Conservation (phyloP, 1,140 invertebrate species). For the Pseudomyrmex flavicornis region DNA sequence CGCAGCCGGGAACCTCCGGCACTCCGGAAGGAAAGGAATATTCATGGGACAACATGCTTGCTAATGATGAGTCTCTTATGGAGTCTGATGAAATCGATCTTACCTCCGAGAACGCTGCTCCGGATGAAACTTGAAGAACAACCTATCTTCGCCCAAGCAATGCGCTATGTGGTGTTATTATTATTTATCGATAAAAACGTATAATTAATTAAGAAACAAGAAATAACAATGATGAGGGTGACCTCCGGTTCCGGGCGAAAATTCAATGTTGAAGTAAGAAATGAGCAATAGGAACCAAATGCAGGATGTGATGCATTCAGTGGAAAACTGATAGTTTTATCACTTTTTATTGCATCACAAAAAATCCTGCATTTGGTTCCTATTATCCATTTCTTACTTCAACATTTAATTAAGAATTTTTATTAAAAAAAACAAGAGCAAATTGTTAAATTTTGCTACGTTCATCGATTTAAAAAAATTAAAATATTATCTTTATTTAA, state of each 20-base stretch:
- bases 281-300: too few relatives aligned
- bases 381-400: too few relatives aligned
- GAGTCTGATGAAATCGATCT: conserved; percentile 70
- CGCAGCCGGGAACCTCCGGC: conserved; percentile 33
- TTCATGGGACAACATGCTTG: conserved; percentile 55
- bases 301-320: too few relatives aligned
- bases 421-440: too few relatives aligned
- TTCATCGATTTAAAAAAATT: too few relatives aligned
- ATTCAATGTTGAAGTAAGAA: too few relatives aligned
- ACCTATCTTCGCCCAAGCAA: conserved; percentile 26
- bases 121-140: conserved; percentile 25
- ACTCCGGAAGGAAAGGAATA: conserved; percentile 64
- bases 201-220: conserved; percentile 21
- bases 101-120: conserved; percentile 14
- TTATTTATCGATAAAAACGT: neutral
- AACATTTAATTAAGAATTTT: conserved; percentile 3
- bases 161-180: conserved; percentile 74
- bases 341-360: too few relatives aligned
- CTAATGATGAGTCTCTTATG: conserved; percentile 73
- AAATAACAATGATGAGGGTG: neutral
- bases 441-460: too few relatives aligned
- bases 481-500: too few relatives aligned
- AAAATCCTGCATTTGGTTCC: too few relatives aligned
- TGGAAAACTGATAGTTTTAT: too few relatives aligned
- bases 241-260: too few relatives aligned